These are phyloP conservation scores for Synchiropus splendidus DNA, from an alignment of 2,113 vertebrate species.

Conservation along the genomic window DNA sequence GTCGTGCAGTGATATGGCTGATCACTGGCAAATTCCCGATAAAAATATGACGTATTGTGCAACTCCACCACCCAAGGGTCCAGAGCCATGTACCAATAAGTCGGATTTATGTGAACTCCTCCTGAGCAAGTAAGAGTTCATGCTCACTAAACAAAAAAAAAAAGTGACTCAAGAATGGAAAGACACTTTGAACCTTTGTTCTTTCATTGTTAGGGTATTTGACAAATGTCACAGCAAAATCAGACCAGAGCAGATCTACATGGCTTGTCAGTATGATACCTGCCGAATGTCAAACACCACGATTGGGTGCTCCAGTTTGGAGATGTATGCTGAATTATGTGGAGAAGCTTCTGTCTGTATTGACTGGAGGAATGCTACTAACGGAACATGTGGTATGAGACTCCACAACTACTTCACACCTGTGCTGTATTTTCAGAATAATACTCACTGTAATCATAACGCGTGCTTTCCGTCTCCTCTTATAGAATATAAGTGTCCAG, in stretches of 20 bases:
- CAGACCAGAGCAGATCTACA: constrained; percentile 50
- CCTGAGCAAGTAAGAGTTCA: constrained; percentile 68
- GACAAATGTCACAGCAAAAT: constrained; percentile 61
- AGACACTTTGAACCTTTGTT: not conserved
- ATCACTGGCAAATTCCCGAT: constrained; percentile 61
- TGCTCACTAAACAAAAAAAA: no score
- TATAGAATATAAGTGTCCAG: constrained; percentile 69
- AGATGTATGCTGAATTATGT: constrained; percentile 72
- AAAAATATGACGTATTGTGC: constrained; percentile 35
- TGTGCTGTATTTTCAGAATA: no score
- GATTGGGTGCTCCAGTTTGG: constrained; percentile 68
- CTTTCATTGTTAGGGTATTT: constrained; percentile 67
- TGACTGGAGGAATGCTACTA: constrained; percentile 72
- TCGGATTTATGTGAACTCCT: constrained; percentile 67
- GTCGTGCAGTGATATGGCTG: constrained; percentile 68
- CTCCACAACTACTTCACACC: not conserved
- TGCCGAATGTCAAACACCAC: constrained; percentile 36
- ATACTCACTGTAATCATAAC: no score
- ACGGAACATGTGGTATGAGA: constrained; percentile 72
- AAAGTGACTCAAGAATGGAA: not conserved
- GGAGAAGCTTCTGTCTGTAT: constrained; percentile 65
- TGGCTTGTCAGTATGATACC: constrained; percentile 75
- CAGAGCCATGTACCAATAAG: fast-evolving
- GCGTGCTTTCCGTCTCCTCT: constrained; percentile 7
- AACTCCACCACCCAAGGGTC: fast-evolving